Conservation (phyloP, 2,113 vertebrate genomes). For the Dicrurus megarhynchus region DNA sequence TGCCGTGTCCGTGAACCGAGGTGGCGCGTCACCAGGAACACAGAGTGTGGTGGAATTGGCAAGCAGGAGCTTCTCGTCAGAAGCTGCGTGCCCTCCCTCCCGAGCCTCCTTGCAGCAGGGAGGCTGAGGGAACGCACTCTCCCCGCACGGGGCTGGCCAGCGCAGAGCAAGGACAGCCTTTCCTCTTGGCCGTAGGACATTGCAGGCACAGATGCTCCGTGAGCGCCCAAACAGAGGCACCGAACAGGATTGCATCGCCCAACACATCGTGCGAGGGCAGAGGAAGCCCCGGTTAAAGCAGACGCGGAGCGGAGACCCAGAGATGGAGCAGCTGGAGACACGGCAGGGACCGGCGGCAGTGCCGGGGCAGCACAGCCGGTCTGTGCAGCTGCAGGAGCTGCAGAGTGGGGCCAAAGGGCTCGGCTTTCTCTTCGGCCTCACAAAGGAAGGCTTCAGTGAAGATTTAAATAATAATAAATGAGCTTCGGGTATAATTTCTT, state of each 20-base stretch:
- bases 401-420: not conserved
- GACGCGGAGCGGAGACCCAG: too few species aligned
- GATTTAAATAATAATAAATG: not conserved
- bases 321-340: not conserved
- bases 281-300: not conserved
- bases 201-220: not conserved
- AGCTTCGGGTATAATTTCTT: not conserved
- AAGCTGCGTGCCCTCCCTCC: not conserved
- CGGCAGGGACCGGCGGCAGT: accelerated
- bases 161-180: not conserved
- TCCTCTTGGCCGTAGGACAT: accelerated
- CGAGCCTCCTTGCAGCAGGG: not conserved
- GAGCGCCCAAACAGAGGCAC: too few species aligned
- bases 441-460: not conserved
- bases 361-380: accelerated
- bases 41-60: not conserved
- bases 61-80: not conserved
- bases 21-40: not conserved
- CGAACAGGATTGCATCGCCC: not conserved
- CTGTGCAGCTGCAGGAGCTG: not conserved
- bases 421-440: not conserved
- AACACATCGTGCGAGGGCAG: accelerated
- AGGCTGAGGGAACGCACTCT: not conserved
- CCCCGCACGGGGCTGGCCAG: not conserved
- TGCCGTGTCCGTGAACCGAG: not conserved